Conservation (phyloP, 2,888 invertebrate genomes). For the Julus scandinavius region DNA sequence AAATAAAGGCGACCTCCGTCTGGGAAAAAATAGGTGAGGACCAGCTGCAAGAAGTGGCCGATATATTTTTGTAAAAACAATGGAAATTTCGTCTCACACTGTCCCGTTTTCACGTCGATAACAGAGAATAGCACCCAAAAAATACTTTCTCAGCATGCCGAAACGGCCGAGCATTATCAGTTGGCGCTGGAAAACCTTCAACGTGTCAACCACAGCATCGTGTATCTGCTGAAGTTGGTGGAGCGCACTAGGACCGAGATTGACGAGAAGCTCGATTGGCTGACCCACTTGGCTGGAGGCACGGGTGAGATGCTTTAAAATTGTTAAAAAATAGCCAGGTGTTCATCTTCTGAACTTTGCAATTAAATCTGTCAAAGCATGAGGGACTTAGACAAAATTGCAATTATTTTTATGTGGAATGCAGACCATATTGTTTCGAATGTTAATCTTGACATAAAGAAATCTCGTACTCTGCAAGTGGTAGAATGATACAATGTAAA, state of each 20-base stretch:
- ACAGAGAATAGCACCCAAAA: conserved; percentile 52
- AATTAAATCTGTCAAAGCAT: too few species aligned
- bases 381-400: too few species aligned
- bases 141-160: conserved; percentile 47
- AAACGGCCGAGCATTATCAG: conserved; percentile 48
- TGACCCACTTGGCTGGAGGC: conserved; percentile 50
- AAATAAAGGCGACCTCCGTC: conserved; percentile 70
- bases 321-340: too few species aligned
- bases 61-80: background rate
- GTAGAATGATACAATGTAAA: too few species aligned
- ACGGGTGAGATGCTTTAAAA: conserved; percentile 35
- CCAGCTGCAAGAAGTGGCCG: background rate
- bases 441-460: too few species aligned
- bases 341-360: too few species aligned
- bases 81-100: background rate
- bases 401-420: too few species aligned
- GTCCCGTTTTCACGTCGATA: background rate
- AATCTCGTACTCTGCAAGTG: too few species aligned
- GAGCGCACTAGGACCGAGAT: conserved; percentile 48
- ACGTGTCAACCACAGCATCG: conserved; percentile 51
- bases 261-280: conserved; percentile 51
- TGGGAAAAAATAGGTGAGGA: conserved; percentile 71
- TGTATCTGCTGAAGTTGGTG: conserved; percentile 45
- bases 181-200: conserved; percentile 53
- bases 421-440: too few species aligned